A percentile compares a stretch with the other conserved stretches of the same genome.
Evolutionary conservation across 2,888 invertebrate genomes (phyloP).

Genomic region (Dyspetes luteomarginatus): DNA sequence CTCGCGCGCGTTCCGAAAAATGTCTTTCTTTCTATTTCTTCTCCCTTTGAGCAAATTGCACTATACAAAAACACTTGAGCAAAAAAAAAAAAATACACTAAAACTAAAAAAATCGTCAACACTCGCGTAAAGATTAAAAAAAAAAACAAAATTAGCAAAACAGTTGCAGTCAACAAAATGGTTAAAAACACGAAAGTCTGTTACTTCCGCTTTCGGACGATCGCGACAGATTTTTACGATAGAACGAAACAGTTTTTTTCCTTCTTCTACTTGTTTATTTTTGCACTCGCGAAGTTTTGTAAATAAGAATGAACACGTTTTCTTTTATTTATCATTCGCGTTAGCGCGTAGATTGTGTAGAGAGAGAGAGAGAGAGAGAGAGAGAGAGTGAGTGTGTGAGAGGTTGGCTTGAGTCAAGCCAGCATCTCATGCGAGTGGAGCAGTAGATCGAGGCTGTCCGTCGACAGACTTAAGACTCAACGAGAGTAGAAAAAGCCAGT

Average conservation of each 20-base stretch:
- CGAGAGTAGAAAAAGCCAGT: slow-evolving; percentile 10
- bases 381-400: slow-evolving; percentile 12
- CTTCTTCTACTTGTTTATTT: slow-evolving; percentile 2
- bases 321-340: slow-evolving; percentile 35
- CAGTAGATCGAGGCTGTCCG: slow-evolving; percentile 11
- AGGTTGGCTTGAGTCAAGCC: not conserved
- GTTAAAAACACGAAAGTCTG: not conserved
- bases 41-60: not conserved
- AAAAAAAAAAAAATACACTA: not conserved
- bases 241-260: not conserved
- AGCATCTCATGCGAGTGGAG: slow-evolving; percentile 6
- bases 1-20: not conserved
- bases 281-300: not conserved
- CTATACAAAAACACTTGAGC: not conserved
- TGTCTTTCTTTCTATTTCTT: not conserved
- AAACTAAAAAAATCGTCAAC: too few relatives aligned
- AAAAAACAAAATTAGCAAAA: not conserved
- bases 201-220: not conserved
- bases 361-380: not conserved
- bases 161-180: not conserved
- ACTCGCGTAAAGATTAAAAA: too few relatives aligned
- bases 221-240: not conserved
- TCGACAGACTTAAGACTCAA: slow-evolving; percentile 21
- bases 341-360: slow-evolving; percentile 34
- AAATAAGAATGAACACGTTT: not conserved